Base-by-base conservation (phyloP, 2,797 vertebrate species). In the Falco novaeseelandiae region DNA sequence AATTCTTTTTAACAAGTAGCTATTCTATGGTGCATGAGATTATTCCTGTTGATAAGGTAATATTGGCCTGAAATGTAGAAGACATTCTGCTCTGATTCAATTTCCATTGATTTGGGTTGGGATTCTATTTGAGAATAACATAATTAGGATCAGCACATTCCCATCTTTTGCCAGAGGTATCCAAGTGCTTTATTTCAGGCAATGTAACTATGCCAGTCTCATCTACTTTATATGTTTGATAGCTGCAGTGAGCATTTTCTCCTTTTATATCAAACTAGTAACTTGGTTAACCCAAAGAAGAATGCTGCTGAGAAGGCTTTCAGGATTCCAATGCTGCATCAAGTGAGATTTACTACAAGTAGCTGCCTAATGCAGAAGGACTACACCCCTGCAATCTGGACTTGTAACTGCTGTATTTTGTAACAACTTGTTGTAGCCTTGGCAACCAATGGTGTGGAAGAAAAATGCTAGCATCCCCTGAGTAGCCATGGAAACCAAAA, bases 401-500 rank as follows among this genome's bases (percentile, higher is more conserved):
- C 51, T 49, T 44, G 38, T 79, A 69, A 58, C 61, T 32, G 77
- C 44, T 74, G 2, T 55, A 54, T 83, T 83, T 89, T 73, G 10
- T 54, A 83, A 69, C 61, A 92, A 86, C 86, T 79, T 86, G 8
- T 84, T 80, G 90, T 92, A 89, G 58, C 86, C 90, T 83, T 89
- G 82, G 72, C 62, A 87, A 92, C 90, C 40, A 74, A 29, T 12
- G 25, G 27, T 32, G 67, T 59, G 49, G 51, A 89, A 92, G 61
- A 86, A 83, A 89, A 83, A 92, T 86, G 55, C 49, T 78, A 73
- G 61, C 73, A 73, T 63, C 61, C 22, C 34, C 51, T 42, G 51
- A 48, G 90, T 94, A 86, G 74, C 93, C 82, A 70, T 74, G 72
- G 93, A 83, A 86, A 94, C 77, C 21, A 54, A 78, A 89, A 38